phyloP scores from a whole-genome alignment of 1,140 invertebrate species.

The Lasioglossum baleicum region DNA sequence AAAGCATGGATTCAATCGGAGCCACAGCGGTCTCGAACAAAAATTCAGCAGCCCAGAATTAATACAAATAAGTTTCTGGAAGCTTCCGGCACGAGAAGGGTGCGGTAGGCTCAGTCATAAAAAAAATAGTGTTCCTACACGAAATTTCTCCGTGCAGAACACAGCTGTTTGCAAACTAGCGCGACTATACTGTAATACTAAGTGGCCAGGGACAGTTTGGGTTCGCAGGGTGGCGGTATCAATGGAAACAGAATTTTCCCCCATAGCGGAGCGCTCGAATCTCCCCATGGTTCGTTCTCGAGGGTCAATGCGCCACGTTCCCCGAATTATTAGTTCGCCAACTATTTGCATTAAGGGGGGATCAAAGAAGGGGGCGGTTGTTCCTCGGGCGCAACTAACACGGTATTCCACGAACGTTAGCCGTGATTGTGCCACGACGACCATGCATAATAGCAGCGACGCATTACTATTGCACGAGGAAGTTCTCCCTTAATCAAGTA shows the following conservation, averaged over 20 bases:
- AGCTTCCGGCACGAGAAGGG: too few relatives aligned
- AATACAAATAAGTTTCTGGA: too few relatives aligned
- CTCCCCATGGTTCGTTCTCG: background rate
- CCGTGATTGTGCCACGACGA: constrained; percentile 35
- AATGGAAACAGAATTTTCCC: background rate
- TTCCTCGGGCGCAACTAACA: background rate
- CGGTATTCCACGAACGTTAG: constrained; percentile 22
- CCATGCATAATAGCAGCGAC: constrained; percentile 27
- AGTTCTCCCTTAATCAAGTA: constrained; percentile 58
- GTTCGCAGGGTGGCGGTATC: background rate
- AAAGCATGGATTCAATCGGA: too few relatives aligned
- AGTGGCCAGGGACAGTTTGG: too few relatives aligned
- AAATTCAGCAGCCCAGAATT: too few relatives aligned
- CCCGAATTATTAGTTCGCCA: constrained; percentile 36
- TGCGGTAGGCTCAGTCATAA: too few relatives aligned
- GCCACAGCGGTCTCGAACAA: too few relatives aligned
- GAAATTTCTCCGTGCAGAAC: too few relatives aligned
- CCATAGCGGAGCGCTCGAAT: background rate
- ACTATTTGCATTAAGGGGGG: constrained; percentile 42
- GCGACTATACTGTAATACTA: too few relatives aligned
- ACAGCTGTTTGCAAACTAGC: too few relatives aligned
- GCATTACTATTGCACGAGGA: constrained; percentile 39
- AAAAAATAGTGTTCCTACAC: too few relatives aligned
- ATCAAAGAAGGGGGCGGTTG: constrained; percentile 45
- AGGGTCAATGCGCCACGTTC: constrained; percentile 1